Percentiles rank a stretch among this genome's conserved stretches.
These are phyloP conservation scores for Cheirogaleus major DNA, from an alignment of 2,797 vertebrate species.

Conservation along the genomic window DNA sequence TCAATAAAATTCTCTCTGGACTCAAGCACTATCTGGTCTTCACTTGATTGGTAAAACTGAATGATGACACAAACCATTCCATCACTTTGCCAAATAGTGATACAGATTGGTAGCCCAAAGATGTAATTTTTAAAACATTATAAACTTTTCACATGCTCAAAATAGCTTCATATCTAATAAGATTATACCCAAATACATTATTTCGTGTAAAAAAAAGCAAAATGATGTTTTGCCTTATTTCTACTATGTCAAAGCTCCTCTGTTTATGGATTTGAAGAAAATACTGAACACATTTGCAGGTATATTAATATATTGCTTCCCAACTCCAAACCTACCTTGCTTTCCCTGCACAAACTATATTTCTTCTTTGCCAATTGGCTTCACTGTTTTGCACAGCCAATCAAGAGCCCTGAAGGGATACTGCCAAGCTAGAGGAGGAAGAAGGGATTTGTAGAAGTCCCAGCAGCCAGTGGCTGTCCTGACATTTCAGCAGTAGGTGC, in stretches of 20 bases:
- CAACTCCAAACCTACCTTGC: neutral
- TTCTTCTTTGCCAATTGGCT: neutral
- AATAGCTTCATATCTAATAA: slow-evolving; percentile 37
- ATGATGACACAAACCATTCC: slow-evolving; percentile 41
- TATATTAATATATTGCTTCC: neutral
- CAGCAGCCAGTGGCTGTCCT: neutral
- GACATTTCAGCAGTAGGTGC: neutral
- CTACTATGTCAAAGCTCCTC: neutral
- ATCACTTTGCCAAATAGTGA: neutral
- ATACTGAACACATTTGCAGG: neutral
- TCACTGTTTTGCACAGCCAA: neutral
- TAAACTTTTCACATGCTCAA: slow-evolving; percentile 11
- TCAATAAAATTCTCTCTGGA: slow-evolving; percentile 63
- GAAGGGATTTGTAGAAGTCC: neutral
- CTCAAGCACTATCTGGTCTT: slow-evolving; percentile 47
- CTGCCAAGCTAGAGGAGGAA: neutral
- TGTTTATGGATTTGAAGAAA: slow-evolving; percentile 11
- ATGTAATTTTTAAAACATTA: slow-evolving; percentile 27
- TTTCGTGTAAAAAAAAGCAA: neutral
- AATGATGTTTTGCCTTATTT: neutral
- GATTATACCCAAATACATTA: neutral
- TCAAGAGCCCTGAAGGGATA: neutral
- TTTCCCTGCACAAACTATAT: neutral
- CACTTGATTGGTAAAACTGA: slow-evolving; percentile 49
- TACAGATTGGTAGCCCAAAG: neutral